These are phyloP conservation scores for Zingel zingel DNA, from an alignment of 2,113 vertebrate genomes.

Conservation along the genomic window DNA sequence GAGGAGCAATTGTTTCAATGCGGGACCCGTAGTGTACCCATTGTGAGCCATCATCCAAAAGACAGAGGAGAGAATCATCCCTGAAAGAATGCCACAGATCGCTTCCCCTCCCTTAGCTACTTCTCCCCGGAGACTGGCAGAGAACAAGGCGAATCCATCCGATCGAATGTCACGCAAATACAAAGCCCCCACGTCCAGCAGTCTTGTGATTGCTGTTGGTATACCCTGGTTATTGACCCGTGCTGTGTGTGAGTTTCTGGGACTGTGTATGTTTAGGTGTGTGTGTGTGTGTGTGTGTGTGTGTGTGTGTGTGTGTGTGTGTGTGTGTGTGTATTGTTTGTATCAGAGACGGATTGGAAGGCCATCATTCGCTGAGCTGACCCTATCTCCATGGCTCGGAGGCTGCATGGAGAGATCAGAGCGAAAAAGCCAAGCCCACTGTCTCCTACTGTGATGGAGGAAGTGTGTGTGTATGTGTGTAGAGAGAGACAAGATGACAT, in stretches of 20 bases:
- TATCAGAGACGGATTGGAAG: conserved; percentile 74
- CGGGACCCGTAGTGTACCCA: conserved; percentile 54
- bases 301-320: neutral
- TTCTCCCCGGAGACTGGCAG: conserved; percentile 68
- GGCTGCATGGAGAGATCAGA: conserved; percentile 83
- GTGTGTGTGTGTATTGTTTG: conserved; percentile 58
- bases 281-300: conserved; percentile 20
- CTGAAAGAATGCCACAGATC: conserved; percentile 77
- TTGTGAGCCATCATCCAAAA: conserved; percentile 75
- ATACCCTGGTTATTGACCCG: conserved; percentile 83
- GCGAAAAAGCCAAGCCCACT: conserved; percentile 73
- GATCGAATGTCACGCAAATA: conserved; percentile 82
- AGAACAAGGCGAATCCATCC: conserved; percentile 79
- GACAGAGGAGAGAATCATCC: conserved; percentile 66
- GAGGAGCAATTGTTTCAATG: conserved; percentile 74
- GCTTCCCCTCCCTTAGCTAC: conserved; percentile 57
- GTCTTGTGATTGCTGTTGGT: conserved; percentile 82
- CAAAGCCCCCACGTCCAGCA: conserved; percentile 67
- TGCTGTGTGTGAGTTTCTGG: conserved; percentile 69
- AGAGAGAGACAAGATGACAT: conserved; percentile 74
- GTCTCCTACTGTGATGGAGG: conserved; percentile 77
- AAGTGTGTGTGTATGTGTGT: conserved; percentile 49
- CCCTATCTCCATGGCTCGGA: conserved; percentile 79
- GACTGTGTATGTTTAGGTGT: conserved; percentile 43
- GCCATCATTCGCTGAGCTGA: conserved; percentile 77